Base-by-base conservation (phyloP, 2,888 invertebrate genomes). In the Noctua janthe region DNA sequence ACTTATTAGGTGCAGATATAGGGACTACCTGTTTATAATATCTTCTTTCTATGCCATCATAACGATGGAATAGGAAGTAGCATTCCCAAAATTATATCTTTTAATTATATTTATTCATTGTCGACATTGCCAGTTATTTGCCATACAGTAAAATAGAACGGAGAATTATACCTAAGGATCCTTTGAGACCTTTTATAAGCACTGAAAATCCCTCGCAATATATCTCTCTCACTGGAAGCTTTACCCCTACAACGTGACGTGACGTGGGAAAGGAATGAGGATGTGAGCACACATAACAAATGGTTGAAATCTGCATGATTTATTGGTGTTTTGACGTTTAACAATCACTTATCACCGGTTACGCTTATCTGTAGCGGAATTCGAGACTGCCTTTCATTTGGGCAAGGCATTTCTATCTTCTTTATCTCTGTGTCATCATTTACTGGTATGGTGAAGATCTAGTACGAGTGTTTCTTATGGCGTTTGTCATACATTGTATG, bases 231-330 rank as follows among this genome's bases (percentile, higher is more conserved):
- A 64, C 35, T 76, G 73, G 62, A 78, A 35, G 56, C n/a, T 71
- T 4, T n/a, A 10, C 76, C 13, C 39, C 13, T 71, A 29, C 49
- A 56, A 49, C 51, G 23, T 72, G 70, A 81, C 76, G 29, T 78
- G 76, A 86, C 77, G 83, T 84, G 84, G 83, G 86, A 87, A 87
- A 78, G 87, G 86, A 88, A 89, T 87, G 82, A 89, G 84, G 86
- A 87, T 88, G 81, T 83, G 67, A 56, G 69, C 59, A 72, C 79
- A 84, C 78, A 83, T 87, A 88, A 92, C 85, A 88, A 91, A 92
- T 91, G 87, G 86, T 89, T 88, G 76, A 82, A 86, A 87, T 78
- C 81, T 76, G 70, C 76, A 81, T 87, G 88, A 91, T 89, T 88
- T 90, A 92, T 91, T 83, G 72, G 49, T 70, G 51, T 72, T 82